Percentiles rank a stretch among this genome's conserved stretches.
Evolutionary conservation across 2,888 invertebrate species (phyloP).

Genomic region (Melinaea menophilus): DNA sequence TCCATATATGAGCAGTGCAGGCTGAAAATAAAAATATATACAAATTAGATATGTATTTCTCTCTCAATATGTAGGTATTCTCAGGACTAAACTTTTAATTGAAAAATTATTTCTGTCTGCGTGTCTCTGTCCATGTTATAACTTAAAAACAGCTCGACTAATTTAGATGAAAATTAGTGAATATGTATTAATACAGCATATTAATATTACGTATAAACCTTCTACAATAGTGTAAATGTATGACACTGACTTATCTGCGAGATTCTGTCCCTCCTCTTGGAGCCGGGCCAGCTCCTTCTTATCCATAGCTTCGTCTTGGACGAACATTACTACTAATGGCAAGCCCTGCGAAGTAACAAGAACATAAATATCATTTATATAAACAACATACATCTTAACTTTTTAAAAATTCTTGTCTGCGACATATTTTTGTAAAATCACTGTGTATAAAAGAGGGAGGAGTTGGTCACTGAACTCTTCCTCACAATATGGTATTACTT

Average conservation of each 20-base stretch:
- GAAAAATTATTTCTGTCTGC: too few relatives aligned
- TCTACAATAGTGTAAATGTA: background rate
- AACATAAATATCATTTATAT: background rate
- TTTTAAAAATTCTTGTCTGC: background rate
- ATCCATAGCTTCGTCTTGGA: constrained; percentile 88
- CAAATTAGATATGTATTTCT: background rate
- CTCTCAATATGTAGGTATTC: background rate
- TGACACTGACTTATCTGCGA: constrained; percentile 86
- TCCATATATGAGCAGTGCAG: constrained; percentile 92
- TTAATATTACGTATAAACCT: too few relatives aligned
- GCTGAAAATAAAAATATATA: constrained; percentile 61
- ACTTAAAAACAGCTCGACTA: too few relatives aligned
- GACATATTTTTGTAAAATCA: too few relatives aligned
- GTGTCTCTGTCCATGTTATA: too few relatives aligned
- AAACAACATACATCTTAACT: background rate
- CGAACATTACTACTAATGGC: constrained; percentile 94
- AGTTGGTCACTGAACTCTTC: too few relatives aligned
- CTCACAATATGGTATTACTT: too few relatives aligned
- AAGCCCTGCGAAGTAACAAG: constrained; percentile 61
- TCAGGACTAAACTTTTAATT: too few relatives aligned
- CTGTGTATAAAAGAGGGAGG: too few relatives aligned
- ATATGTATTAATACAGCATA: too few relatives aligned
- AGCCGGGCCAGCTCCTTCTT: constrained; percentile 91
- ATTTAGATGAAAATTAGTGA: too few relatives aligned
- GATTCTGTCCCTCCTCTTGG: constrained; percentile 92